Evolutionary conservation across 2,113 vertebrate species (phyloP), one percentile per base, ranked within the genome.

Genomic region (Variabilichromis moorii): DNA sequence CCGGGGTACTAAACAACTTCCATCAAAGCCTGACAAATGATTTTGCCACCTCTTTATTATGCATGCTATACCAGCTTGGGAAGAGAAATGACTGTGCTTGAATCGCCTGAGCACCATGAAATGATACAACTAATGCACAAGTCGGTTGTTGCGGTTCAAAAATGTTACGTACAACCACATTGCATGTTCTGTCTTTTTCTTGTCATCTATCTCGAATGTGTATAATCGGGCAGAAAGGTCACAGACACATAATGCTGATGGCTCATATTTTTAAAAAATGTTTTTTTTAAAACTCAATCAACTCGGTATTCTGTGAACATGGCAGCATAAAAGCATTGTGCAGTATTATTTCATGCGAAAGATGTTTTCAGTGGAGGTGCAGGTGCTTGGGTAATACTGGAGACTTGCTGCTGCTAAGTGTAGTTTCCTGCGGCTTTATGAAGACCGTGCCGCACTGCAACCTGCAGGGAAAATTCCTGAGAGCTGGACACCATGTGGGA

Each of bases 401-500:
- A 54, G 45, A 82, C 82, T 51, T 78, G 37, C 68, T 63, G 50
- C 19, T 19, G 17, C 54, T 59, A n/a, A n/a, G 16, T 16, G 45
- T 47, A 10, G 61, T 88, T 55, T 86, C 89, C 71, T 37, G 66
- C 16, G 42, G 90, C 90, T 89, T 82, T 66, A 12, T 81, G 40
- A 59, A 85, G 57, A 40, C 42, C 5, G 40, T 47, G 87, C 86
- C 9, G 78, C 85, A 42, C 80, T 85, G 79, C 16, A 45, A 68
- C 89, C 90, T 86, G 85, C 82, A 33, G 90, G 92, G 66, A 53
- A 61, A 88, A 90, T 92, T 90, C 87, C 91, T 90, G 81, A 47
- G 87, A 92, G 91, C 91, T 80, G 91, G 93, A 92, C 92, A 85
- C 91, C 90, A 93, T 94, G 93, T 93, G 94, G 91, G 89, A 94